Conservation (phyloP, 2,113 vertebrate species). For the Pitta sordida region DNA sequence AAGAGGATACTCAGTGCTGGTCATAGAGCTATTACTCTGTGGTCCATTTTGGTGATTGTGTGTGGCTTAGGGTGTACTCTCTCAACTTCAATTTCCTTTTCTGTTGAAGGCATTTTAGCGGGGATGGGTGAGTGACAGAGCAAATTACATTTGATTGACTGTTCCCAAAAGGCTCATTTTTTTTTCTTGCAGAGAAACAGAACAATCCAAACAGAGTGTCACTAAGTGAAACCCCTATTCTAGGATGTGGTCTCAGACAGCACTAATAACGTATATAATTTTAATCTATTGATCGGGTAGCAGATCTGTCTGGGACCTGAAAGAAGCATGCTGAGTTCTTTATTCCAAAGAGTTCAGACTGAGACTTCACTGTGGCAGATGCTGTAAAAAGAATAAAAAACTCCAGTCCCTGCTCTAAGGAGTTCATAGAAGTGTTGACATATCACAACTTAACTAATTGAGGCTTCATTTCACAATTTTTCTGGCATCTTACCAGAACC, state of each 20-base stretch:
- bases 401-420: background rate
- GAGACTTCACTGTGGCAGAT: background rate
- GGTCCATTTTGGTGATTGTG: background rate
- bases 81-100: background rate
- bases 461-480: conserved; percentile 6
- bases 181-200: background rate
- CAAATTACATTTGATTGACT: background rate
- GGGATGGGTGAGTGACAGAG: background rate
- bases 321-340: background rate
- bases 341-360: background rate
- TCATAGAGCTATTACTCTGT: conserved; percentile 12
- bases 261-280: background rate
- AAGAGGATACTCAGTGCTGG: background rate
- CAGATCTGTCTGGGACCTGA: background rate
- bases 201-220: background rate
- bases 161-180: background rate
- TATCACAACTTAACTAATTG: conserved; percentile 20
- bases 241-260: background rate
- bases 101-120: background rate
- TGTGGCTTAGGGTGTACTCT: background rate
- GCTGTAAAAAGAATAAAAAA: background rate
- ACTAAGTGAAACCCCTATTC: background rate
- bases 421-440: conserved; percentile 16
- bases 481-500: conserved; percentile 9
- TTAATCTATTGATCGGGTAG: background rate